Conservation (phyloP, 2,113 vertebrate genomes). For the Seriola aureovittata region DNA sequence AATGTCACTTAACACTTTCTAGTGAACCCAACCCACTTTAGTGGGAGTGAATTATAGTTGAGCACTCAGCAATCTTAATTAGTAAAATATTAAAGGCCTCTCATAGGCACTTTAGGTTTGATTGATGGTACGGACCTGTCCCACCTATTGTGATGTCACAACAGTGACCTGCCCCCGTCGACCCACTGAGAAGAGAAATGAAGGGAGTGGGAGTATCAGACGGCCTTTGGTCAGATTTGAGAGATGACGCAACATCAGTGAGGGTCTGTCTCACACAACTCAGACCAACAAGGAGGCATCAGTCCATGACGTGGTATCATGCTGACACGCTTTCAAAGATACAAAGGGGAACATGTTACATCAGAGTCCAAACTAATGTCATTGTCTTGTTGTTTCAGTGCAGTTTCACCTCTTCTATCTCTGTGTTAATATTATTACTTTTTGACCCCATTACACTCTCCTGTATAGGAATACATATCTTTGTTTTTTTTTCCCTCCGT, state of each 20-base stretch:
- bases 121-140: slow-evolving; percentile 57
- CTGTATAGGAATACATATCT: background rate
- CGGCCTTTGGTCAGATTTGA: slow-evolving; percentile 17
- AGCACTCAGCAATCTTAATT: slow-evolving; percentile 72
- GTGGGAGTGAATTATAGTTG: slow-evolving; percentile 50
- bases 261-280: background rate
- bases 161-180: slow-evolving; percentile 30
- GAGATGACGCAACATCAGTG: slow-evolving; percentile 23
- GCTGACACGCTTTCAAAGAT: background rate
- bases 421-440: slow-evolving; percentile 6
- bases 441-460: slow-evolving; percentile 22
- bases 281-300: background rate
- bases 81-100: slow-evolving; percentile 76
- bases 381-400: background rate
- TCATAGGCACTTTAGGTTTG: slow-evolving; percentile 69
- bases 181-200: slow-evolving; percentile 28
- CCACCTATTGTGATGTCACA: slow-evolving; percentile 61
- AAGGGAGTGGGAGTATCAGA: slow-evolving; percentile 2
- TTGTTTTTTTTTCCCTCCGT: background rate
- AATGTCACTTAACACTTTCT: slow-evolving; percentile 72
- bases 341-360: background rate
- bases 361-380: background rate
- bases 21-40: slow-evolving; percentile 57
- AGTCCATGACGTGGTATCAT: background rate
- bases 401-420: slow-evolving; percentile 6